Base-by-base conservation (phyloP, 92 coral and sea anemone species). In the Porites cylindrica region DNA sequence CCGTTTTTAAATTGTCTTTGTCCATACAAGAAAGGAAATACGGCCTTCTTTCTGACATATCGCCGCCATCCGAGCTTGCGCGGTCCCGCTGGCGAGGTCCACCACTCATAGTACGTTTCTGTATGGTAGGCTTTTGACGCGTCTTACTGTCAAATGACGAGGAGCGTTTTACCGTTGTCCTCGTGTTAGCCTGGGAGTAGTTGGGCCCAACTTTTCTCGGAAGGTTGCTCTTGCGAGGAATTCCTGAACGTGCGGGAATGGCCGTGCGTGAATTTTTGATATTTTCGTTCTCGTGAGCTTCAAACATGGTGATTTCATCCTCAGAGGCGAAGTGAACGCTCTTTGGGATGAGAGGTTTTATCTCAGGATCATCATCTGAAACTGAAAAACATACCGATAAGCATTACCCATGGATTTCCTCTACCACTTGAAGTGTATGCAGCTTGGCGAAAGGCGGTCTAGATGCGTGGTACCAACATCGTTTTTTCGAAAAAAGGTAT, bases 301-400 rank as follows among this genome's bases (percentile, higher is more conserved):
- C 95, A 86, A 95, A 95, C 94, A 97, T 97, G 10, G 99, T 91
- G 66, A 97, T 92, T 85, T 97, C 99, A 71, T 97, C 99, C 75
- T 96, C 96, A 2, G 98, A 90, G 4, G 99, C 99, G 66, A 97
- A 97, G 85, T 96, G 98, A 17, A 97, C 99, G 74, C 98, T 95
- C 68, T 95, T 97, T 12, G 91, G 84, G 3, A 84, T 94, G 1
- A 86, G 80, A 17, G 86, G 87, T 67, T 78, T 62, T 63, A 62
- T 82, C 70, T 80, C 91, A 70, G 78, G 70, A 10, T 92, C 96
- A 83, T 89, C 94, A 17, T 95, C 98, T 89, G 91, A 77, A 70
- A 73, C 91, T 87, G 2, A 58, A 82, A 61, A 7, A 47, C 47
- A 38, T 38, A 38, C 47, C 47, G 47, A 38, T 38, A 38, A 38